These are phyloP conservation scores for Progne subis DNA, from an alignment of 2,113 vertebrate species.

Conservation along the genomic window DNA sequence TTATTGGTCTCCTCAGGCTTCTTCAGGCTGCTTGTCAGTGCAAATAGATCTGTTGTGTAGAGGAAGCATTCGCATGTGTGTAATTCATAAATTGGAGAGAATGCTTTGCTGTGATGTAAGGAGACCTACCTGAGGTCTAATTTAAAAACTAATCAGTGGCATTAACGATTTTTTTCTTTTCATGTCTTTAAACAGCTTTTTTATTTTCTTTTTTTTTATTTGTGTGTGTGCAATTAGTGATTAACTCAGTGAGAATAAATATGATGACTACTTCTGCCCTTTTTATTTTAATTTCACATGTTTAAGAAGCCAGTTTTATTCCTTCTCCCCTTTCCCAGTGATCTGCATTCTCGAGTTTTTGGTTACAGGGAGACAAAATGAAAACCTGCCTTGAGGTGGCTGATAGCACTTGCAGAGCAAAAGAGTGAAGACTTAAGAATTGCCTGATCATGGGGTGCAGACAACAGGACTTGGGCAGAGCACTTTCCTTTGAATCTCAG, in stretches of 20 bases:
- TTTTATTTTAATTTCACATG: background rate
- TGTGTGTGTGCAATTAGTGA: background rate
- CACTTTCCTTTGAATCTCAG: background rate
- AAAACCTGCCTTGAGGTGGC: background rate
- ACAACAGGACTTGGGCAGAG: background rate
- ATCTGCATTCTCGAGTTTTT: background rate
- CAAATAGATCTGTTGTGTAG: background rate
- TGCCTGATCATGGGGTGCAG: background rate
- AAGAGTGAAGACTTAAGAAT: background rate
- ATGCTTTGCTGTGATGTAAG: background rate
- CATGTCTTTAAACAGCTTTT: background rate
- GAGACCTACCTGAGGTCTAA: background rate
- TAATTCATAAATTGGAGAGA: background rate
- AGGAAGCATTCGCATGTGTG: background rate
- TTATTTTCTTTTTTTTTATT: background rate
- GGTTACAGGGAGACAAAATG: background rate
- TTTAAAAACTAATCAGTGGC: background rate
- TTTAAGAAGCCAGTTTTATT: background rate
- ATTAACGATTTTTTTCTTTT: background rate
- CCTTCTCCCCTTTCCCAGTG: background rate
- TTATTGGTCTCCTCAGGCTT: background rate
- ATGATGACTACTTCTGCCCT: background rate
- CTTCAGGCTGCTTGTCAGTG: background rate
- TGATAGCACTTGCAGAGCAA: background rate
- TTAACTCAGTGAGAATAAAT: background rate